Conservation (phyloP, 1,140 invertebrate species). For the Thaumatotibia leucotreta region DNA sequence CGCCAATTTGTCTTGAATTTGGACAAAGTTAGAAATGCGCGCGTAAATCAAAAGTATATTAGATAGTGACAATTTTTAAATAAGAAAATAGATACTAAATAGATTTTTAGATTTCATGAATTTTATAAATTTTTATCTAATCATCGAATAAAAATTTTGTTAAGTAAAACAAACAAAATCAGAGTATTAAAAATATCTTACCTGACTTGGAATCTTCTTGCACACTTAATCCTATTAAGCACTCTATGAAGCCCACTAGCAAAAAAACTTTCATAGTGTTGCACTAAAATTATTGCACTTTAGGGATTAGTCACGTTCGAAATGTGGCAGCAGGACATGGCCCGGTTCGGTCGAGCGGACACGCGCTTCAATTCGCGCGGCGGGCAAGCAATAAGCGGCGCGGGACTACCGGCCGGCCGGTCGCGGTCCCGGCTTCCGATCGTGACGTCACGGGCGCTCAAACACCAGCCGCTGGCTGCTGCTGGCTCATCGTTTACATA, state of each 20-base stretch:
- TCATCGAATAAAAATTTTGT: too few species aligned
- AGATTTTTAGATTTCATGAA: too few species aligned
- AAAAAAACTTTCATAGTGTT: neutral
- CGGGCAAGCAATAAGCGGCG: slow-evolving; percentile 55
- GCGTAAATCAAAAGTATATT: too few species aligned
- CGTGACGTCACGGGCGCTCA: slow-evolving; percentile 49
- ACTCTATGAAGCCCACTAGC: neutral
- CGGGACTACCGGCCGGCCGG: slow-evolving; percentile 55
- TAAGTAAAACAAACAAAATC: too few species aligned
- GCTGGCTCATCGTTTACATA: slow-evolving; percentile 54
- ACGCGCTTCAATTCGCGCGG: slow-evolving; percentile 66
- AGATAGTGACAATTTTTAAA: too few species aligned
- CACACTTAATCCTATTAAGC: neutral
- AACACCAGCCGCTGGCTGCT: slow-evolving; percentile 33
- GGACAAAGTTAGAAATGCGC: too few species aligned
- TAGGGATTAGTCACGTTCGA: neutral
- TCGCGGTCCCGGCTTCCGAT: slow-evolving; percentile 54
- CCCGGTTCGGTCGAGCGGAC: slow-evolving; percentile 57
- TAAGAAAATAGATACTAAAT: too few species aligned
- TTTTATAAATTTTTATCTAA: too few species aligned
- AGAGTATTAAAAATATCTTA: neutral
- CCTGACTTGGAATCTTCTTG: neutral
- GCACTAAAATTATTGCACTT: neutral
- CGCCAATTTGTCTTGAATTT: too few species aligned
- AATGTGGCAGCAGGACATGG: slow-evolving; percentile 29